These are phyloP conservation scores for Leptonema lineaticorne DNA, from an alignment of 1,140 invertebrate genomes.

Conservation along the genomic window DNA sequence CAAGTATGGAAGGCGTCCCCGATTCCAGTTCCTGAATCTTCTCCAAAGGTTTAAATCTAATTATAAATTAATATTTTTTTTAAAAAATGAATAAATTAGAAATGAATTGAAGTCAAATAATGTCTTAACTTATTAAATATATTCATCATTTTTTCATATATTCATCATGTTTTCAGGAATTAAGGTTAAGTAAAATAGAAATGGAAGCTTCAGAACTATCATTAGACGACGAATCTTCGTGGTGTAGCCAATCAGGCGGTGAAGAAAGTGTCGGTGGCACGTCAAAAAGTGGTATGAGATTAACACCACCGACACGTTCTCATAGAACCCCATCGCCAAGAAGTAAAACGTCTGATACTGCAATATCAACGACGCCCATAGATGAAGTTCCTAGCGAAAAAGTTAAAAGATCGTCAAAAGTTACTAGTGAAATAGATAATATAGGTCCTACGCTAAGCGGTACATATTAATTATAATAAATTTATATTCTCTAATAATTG, in stretches of 20 bases:
- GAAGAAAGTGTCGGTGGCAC: conserved; percentile 32
- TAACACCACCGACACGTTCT: conserved; percentile 7
- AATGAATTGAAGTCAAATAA: neutral
- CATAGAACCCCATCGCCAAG: conserved; percentile 17
- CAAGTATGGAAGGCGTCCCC: conserved; percentile 66
- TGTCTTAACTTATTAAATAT: neutral
- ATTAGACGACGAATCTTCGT: conserved; percentile 48
- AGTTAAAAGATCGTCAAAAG: conserved; percentile 5
- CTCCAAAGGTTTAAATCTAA: conserved; percentile 44
- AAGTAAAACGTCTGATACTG: neutral
- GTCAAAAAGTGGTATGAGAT: conserved; percentile 2
- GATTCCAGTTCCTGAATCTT: conserved; percentile 44
- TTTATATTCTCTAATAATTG: neutral
- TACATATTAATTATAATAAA: neutral
- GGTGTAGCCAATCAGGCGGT: conserved; percentile 49
- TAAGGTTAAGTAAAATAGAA: conserved; percentile 44
- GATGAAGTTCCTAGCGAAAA: conserved; percentile 24
- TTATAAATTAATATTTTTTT: neutral
- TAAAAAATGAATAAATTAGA: neutral
- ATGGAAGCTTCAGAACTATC: conserved; percentile 53
- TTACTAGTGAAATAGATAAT: neutral
- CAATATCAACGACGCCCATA: neutral
- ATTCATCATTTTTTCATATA: neutral
- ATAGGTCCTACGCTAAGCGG: conserved; percentile 1
- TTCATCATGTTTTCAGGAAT: conserved; percentile 44